Base-by-base conservation (phyloP, 1,140 invertebrate genomes). In the Diabrotica undecimpunctata region DNA sequence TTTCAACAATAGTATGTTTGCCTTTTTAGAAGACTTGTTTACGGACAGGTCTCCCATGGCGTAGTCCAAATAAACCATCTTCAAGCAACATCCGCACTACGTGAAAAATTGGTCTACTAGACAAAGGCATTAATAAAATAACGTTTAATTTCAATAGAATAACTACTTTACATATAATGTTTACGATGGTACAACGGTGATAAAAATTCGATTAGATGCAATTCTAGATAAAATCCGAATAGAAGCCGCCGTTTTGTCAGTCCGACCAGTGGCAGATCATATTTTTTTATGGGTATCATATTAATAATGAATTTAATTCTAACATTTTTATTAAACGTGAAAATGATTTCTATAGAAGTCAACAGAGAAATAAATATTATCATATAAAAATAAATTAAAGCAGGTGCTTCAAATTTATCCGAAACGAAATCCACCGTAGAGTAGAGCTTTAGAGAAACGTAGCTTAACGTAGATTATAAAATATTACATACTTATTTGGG, bases 121-220 rank as follows among this genome's bases (percentile, higher is more conserved):
- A 54, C 52, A 62, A 62, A 54, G 8, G 61, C 61, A 54, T 62
- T 62, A 62, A 62, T 62, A 62, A 62, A 62, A 62, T 62, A 62
- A 62, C 61, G 46, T 54, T 62, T 62, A 54, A 62, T 62, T 62
- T 62, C 52, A 62, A 62, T 62, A 62, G 61, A 62, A 62, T 62
- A 62, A 54, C 61, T 62, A 62, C 61, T 62, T 62, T 62, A 62
- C 61, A 62, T 62, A 62, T 62, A 62, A 62, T 62, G 52, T 62
- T 62, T 25, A 62, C 61, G 61, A 62, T 62, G 61, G 61, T 62
- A 62, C 61, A 62, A 39, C 61, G 39, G 25, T 38, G 61, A 62
- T 62, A 62, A 62, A 62, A 62, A 62, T 53, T 62, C 61, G 61
- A 62, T 62, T 62, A 62, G 61, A 62, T 62, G 52, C 51, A 38